These are phyloP conservation scores for Heliconius aoede DNA, from an alignment of 2,888 invertebrate genomes.

Conservation along the genomic window DNA sequence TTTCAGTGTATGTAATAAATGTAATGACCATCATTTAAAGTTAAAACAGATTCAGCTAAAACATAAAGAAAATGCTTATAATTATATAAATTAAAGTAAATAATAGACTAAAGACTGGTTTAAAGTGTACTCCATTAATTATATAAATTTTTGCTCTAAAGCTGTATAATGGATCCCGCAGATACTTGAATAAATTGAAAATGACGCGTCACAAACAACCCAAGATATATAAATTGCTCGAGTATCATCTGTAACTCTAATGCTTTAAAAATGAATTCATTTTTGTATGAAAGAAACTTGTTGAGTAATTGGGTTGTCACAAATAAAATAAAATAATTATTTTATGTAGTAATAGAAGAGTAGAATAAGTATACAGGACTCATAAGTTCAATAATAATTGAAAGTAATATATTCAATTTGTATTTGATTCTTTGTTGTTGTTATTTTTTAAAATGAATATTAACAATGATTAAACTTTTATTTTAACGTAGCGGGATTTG, in stretches of 20 bases:
- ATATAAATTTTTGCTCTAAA: constrained; percentile 35
- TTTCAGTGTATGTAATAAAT: too few species aligned
- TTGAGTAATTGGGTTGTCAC: not conserved
- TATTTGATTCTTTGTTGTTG: too few species aligned
- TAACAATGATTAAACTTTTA: too few species aligned
- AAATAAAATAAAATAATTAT: not conserved
- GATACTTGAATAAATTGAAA: constrained; percentile 45
- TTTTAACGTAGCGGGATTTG: too few species aligned
- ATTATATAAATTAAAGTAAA: constrained; percentile 26
- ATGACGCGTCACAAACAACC: constrained; percentile 43
- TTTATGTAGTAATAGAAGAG: not conserved
- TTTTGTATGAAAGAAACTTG: constrained; percentile 15
- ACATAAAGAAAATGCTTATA: constrained; percentile 27
- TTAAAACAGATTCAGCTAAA: not conserved
- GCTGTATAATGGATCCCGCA: constrained; percentile 35
- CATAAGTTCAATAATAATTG: too few species aligned
- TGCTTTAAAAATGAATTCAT: constrained; percentile 26
- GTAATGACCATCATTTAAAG: not conserved
- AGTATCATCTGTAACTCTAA: constrained; percentile 26
- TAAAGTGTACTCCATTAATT: constrained; percentile 37
- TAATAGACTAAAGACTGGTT: constrained; percentile 10
- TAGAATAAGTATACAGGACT: not conserved
- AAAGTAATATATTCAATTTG: too few species aligned
- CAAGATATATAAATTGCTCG: constrained; percentile 42
- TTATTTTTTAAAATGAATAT: too few species aligned